Base-by-base conservation (phyloP, 1,140 invertebrate species). In the Pemphigus obesinymphae region DNA sequence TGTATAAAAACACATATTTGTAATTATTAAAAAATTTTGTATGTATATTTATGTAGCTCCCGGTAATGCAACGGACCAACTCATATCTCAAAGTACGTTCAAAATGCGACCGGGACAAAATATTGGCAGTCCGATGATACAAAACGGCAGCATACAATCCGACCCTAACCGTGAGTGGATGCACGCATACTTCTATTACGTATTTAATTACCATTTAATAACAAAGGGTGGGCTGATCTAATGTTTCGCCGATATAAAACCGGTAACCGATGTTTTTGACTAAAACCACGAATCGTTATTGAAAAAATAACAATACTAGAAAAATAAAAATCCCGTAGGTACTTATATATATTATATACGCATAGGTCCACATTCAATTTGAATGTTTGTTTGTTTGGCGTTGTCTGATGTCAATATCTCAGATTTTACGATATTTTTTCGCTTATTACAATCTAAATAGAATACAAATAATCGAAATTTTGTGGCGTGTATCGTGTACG, bases 81-180 rank as follows among this genome's bases (percentile, higher is more conserved):
- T 73, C 2, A 48, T 73, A 13, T n/a, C 43, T 31, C 43, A 29
- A 40, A 26, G 45, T 31, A 10, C 70, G 20, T 73, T 73, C 10
- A 73, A 73, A 73, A 73, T 73, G n/a, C 43, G 26, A 15, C n/a
- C 70, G 2, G 43, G 45, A 73, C 70, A 73, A 73, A 29, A 31
- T 23, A 45, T 31, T 15, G 43, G 17, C n/a, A 50, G 43, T n/a
- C 8, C 43, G 3, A 48, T 73, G 8, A 31, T 73, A n/a, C 43
- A 73, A n/a, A 50, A 50, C 26, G 26, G 43, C 17, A 6, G 15
- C 58, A 11, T 34, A 20, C 29, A 34, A 8, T 63, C 29, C 58
- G 43, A 73, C 45, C 43, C 70, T 34, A 73, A 48, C 45, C 15
- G 70, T 73, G 20, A 50, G 43, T 50, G 17, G 8, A 43, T 0